Percentiles rank a stretch among this genome's conserved stretches.
phyloP scores from a whole-genome alignment of 2,113 vertebrate species.

The Pleuronectes platessa region DNA sequence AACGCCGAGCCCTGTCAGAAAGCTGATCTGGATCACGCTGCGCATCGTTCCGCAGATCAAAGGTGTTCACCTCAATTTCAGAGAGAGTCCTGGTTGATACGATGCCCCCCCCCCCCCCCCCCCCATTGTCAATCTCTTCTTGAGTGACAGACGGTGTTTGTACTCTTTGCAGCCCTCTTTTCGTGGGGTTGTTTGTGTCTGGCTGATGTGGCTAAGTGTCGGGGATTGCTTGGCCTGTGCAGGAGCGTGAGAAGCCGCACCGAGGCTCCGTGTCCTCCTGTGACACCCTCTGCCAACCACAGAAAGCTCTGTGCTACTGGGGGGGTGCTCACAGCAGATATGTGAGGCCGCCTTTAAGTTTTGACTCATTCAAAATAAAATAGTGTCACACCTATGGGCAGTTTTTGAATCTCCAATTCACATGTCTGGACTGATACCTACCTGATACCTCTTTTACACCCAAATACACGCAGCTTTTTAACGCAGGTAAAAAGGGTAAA shows the following conservation, averaged over 20 bases:
- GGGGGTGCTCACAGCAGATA: constrained; percentile 36
- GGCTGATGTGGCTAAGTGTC: constrained; percentile 42
- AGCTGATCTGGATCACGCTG: constrained; percentile 59
- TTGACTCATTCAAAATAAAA: constrained; percentile 13
- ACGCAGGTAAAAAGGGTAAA: too few species aligned
- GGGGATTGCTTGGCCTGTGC: constrained; percentile 16
- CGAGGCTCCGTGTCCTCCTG: constrained; percentile 12
- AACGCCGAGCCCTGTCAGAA: constrained; percentile 57
- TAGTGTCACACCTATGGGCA: neutral
- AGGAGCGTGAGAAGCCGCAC: neutral
- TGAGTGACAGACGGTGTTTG: constrained; percentile 61
- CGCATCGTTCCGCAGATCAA: constrained; percentile 59
- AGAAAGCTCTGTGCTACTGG: constrained; percentile 10
- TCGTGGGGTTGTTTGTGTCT: constrained; percentile 56
- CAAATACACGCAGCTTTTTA: too few species aligned
- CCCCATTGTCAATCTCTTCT: constrained; percentile 37
- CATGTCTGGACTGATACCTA: neutral
- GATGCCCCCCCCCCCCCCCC: constrained; percentile 5
- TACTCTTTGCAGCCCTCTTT: constrained; percentile 44
- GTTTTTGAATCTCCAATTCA: neutral
- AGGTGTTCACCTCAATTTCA: constrained; percentile 78
- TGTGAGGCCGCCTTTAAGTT: constrained; percentile 13
- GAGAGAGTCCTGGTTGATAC: constrained; percentile 45
- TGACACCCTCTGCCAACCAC: constrained; percentile 23
- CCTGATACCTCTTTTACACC: too few species aligned